Evolutionary conservation across 2,888 invertebrate species (phyloP).

Genomic region (Acleris sparsana): DNA sequence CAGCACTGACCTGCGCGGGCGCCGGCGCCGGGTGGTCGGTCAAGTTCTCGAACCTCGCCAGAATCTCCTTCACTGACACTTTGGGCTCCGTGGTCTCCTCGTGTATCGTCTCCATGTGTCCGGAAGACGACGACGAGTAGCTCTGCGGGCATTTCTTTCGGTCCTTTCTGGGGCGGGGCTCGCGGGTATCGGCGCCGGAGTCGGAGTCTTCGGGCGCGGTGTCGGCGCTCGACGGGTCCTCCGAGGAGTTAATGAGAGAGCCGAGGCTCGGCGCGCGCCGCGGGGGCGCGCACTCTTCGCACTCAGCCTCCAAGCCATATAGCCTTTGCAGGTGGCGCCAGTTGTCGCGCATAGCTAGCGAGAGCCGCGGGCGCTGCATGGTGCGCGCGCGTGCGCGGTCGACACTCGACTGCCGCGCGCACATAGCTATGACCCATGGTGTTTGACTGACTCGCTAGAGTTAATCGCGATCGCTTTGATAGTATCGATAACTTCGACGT

Average conservation of each 20-base stretch:
- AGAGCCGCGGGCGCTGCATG: conserved; percentile 80
- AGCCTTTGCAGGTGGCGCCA: conserved; percentile 79
- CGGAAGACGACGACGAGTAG: conserved; percentile 83
- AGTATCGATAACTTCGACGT: neutral
- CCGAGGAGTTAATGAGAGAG: conserved; percentile 87
- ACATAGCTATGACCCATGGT: conserved; percentile 44
- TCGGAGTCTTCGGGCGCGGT: conserved; percentile 86
- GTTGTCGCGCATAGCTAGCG: conserved; percentile 82
- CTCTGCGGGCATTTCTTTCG: conserved; percentile 75
- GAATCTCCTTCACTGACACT: conserved; percentile 91
- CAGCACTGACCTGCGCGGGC: conserved; percentile 49
- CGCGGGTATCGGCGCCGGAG: conserved; percentile 85
- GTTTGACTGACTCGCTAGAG: conserved; percentile 34
- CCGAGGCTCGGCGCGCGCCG: conserved; percentile 85
- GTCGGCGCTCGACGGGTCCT: conserved; percentile 85
- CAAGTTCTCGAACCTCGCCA: conserved; percentile 91
- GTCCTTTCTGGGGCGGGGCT: conserved; percentile 58
- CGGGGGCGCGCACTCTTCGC: conserved; percentile 62
- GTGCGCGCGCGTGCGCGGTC: conserved; percentile 78
- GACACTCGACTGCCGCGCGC: conserved; percentile 60
- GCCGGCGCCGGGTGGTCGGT: conserved; percentile 66
- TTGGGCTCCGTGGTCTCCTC: conserved; percentile 91
- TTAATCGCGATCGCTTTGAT: conserved; percentile 23
- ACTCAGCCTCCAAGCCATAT: conserved; percentile 75
- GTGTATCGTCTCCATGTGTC: conserved; percentile 91